Evolutionary conservation across 2,888 invertebrate genomes (phyloP), one percentile per base, ranked within the genome.

Genomic region (Callimorpha dominula): DNA sequence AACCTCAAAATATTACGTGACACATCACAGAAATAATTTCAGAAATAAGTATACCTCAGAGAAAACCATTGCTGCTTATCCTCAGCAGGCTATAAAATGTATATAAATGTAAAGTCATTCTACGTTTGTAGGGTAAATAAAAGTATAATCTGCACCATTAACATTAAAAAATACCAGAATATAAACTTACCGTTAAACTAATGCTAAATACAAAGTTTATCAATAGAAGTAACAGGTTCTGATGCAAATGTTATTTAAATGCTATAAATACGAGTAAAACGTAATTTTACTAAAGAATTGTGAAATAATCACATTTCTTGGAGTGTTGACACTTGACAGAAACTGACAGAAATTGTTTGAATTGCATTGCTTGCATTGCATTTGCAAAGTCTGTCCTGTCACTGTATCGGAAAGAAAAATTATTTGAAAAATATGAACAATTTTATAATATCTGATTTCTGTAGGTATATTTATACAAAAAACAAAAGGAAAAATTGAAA

Each of bases 31-130:
- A 20, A 74, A 50, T 73, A 78, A 75, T 81, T 78, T 50, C 67
- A 71, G 77, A 83, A 81, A 78, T 60, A 49, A 43, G 20, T 60
- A 11, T 93, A 94, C 93, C 93, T 94, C 87, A 73, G 87, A 74
- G 65, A 86, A 83, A 81, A 85, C 86, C 93, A 94, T 93, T 80
- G 90, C 90, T 88, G 89, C 87, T 85, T 81, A 83, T 93, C 94
- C 94, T 88, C 79, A 81, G 90, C 78, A 89, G 88, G 91, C 91
- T 91, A 91, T 86, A 85, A 89, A 90, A 88, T 75, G 81, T 77
- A 77, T 73, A 50, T 68, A 11, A 75, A 75, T 74, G 42, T 65
- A 75, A 65, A 76, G 62, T 64, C 17, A 52, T 52, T 70, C 40
- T 20, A 54, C 43, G 43, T 17, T 63, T 43, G 31, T 9, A 43